These are phyloP conservation scores for Hydrotaea diabolus DNA, from an alignment of 2,888 invertebrate species.

Conservation along the genomic window DNA sequence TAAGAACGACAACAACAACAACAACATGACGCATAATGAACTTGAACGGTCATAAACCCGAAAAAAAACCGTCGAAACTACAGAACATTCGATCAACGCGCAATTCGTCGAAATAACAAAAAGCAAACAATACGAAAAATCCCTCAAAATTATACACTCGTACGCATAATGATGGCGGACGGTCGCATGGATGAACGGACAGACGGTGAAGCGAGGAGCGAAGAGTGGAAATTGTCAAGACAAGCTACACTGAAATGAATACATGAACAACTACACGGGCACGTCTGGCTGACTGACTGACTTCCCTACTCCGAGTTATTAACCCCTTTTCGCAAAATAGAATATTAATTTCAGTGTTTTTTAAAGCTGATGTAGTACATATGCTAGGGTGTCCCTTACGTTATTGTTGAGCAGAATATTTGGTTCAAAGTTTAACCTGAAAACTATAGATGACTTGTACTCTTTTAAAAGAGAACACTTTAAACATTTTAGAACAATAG, in stretches of 20 bases:
- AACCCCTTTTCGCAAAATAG: neutral
- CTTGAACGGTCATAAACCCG: constrained; percentile 64
- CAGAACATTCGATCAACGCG: constrained; percentile 26
- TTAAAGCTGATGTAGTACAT: too few species aligned
- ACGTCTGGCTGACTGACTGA: neutral
- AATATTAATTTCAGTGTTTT: neutral
- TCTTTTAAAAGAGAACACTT: too few species aligned
- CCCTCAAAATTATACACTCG: neutral
- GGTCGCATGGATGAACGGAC: neutral
- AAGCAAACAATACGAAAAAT: neutral
- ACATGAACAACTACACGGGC: neutral
- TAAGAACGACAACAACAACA: constrained; percentile 24
- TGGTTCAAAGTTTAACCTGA: too few species aligned
- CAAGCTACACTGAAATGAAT: neutral
- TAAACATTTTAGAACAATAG: too few species aligned
- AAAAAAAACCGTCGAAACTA: constrained; percentile 24
- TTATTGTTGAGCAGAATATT: too few species aligned
- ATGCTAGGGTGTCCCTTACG: too few species aligned
- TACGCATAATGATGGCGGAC: constrained; percentile 52
- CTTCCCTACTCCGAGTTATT: constrained; percentile 15
- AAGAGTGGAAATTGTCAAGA: too few species aligned
- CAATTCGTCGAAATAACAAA: neutral
- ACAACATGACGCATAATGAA: constrained; percentile 30
- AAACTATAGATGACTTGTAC: too few species aligned
- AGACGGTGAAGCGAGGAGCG: neutral